Base-by-base conservation (phyloP, 2,797 vertebrate genomes). In the Anomalospiza imberbis region DNA sequence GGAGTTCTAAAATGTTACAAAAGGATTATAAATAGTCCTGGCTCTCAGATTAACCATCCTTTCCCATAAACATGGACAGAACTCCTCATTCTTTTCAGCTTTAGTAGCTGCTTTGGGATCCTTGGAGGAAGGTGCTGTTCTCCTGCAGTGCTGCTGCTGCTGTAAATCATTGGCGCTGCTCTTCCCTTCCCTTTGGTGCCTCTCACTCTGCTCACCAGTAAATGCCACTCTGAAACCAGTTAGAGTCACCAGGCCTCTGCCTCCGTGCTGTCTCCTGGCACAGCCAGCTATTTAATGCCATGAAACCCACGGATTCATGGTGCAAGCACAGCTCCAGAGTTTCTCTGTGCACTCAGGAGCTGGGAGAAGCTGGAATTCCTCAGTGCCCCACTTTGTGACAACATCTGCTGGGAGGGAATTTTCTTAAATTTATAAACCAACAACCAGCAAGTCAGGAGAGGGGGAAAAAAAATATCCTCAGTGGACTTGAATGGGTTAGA, bases 291-390 rank as follows among this genome's bases (percentile, higher is more conserved):
- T 61, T 72, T 9, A 15, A 26, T 40, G 57, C 63, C 54, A 7
- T 6, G 11, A 68, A 24, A 10, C 10, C 24, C 25, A 15, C 0
- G 15, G 63, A n/a, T 60, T 57, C 22, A 2, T 6, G 26, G 14
- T 31, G 47, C 74, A 42, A 38, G 79, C 20, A 6, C 34, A 34
- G 9, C 44, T 26, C 21, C 10, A 17, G 32, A 5, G 36, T 7
- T 67, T 36, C 51, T 29, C 25, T 5, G 13, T 36, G 4, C 1
- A 0, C 44, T 12, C 28, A 4, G 78, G 25, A 6, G 14, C 5
- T 48, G 70, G 53, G n/a, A 79, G 60, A 42, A 28, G 45, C 34
- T 85, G 75, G 58, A 44, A 71, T 82, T 54, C 54, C 57, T 71
- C 48, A 7, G 63, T 68, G 83, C 25, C 57, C 15, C 36, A 7